Evolutionary conservation across 35 echinoderm and acorn worm species (phyloP).

Genomic region (Stichopus chloronotus): DNA sequence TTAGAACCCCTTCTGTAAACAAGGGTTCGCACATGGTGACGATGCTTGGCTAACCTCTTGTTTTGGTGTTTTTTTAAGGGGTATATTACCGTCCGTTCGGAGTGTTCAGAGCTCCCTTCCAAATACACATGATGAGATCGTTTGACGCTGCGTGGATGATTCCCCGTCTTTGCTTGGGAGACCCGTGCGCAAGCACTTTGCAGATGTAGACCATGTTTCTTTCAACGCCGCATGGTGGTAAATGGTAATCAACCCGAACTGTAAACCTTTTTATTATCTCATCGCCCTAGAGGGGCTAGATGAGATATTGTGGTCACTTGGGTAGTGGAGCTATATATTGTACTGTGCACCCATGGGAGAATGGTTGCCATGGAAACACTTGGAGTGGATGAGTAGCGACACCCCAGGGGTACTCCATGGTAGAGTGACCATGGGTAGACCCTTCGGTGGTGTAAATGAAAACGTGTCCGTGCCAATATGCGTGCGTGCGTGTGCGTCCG

Average conservation of each 20-base stretch:
- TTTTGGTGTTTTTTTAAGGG: slow-evolving; percentile 2
- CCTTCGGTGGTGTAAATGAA: too few species aligned
- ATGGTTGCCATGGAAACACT: too few species aligned
- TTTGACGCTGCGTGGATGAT: slow-evolving; percentile 22
- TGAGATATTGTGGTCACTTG: too few species aligned
- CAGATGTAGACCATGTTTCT: slow-evolving; percentile 16
- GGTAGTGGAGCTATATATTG: too few species aligned
- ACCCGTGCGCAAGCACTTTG: slow-evolving; percentile 16
- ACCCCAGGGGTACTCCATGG: too few species aligned
- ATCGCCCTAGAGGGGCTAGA: too few species aligned
- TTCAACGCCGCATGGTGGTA: slow-evolving; percentile 19
- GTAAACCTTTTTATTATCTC: neutral
- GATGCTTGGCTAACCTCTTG: slow-evolving; percentile 8
- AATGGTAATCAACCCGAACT: neutral
- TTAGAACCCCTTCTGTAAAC: neutral
- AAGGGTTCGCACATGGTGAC: slow-evolving; percentile 18
- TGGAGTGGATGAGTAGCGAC: too few species aligned
- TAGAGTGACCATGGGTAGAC: too few species aligned
- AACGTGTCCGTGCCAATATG: too few species aligned
- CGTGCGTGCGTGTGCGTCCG: too few species aligned
- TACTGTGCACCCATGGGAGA: too few species aligned
- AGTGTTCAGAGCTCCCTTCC: slow-evolving; percentile 35
- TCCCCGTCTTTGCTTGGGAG: slow-evolving; percentile 23
- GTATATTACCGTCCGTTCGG: slow-evolving; percentile 42
- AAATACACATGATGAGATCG: slow-evolving; percentile 24